phyloP scores from a whole-genome alignment of 2,888 invertebrate species.

The Pyrrhosoma nymphula region DNA sequence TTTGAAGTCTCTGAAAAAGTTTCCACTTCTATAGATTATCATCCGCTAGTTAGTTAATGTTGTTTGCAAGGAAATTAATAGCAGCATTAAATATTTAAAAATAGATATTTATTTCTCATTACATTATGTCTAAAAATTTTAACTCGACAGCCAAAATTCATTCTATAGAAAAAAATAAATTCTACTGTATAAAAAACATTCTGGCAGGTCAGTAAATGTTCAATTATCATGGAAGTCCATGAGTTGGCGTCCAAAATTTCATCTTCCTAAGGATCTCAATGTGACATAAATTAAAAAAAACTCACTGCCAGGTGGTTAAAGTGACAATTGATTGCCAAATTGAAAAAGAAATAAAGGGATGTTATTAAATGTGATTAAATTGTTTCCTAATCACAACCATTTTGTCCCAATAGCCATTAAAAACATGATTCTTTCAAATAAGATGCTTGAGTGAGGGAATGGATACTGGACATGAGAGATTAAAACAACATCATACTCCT shows the following conservation, averaged over 20 bases:
- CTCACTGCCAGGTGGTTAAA: constrained; percentile 31
- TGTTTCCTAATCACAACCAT: constrained; percentile 41
- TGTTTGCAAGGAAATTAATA: neutral
- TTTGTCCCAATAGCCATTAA: constrained; percentile 14
- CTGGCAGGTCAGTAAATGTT: constrained; percentile 46
- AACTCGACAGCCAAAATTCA: constrained; percentile 62
- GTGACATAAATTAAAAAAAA: constrained; percentile 41
- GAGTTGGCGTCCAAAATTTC: neutral
- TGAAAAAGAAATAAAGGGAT: neutral
- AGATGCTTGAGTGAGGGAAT: neutral
- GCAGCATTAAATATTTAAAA: constrained; percentile 50
- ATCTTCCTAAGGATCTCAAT: neutral
- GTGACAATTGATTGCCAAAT: neutral
- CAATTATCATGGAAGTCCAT: constrained; percentile 46
- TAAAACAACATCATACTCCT: neutral
- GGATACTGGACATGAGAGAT: neutral
- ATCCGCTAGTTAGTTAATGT: no score
- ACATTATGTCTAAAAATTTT: constrained; percentile 65
- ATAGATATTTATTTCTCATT: constrained; percentile 53
- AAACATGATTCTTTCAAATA: neutral
- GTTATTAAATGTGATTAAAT: neutral
- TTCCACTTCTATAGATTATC: no score
- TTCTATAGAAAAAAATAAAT: constrained; percentile 56
- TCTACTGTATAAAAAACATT: constrained; percentile 66
- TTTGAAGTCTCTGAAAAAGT: no score